phyloP scores from a whole-genome alignment of 2,888 invertebrate genomes.

The Eupithecia insigniata region DNA sequence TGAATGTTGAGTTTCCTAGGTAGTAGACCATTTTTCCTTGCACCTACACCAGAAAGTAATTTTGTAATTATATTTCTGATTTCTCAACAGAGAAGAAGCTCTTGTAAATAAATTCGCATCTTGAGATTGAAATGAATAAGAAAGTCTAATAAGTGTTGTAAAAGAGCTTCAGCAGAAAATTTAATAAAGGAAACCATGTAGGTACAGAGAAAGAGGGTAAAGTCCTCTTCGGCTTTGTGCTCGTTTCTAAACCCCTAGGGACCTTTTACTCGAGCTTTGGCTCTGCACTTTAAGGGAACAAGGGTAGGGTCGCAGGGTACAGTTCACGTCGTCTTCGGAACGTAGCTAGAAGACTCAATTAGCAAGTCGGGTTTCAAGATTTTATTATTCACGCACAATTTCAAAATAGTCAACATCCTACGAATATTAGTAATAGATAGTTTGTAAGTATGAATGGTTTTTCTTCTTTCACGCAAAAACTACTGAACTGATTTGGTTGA shows the following conservation, averaged over 20 bases:
- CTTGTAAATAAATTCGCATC: neutral
- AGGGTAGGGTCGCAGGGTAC: constrained; percentile 14
- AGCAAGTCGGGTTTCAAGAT: neutral
- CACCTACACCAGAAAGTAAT: neutral
- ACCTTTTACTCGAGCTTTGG: constrained; percentile 27
- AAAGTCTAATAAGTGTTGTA: constrained; percentile 3
- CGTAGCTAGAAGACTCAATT: constrained; percentile 5
- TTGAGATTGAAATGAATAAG: constrained; percentile 1
- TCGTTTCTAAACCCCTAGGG: constrained; percentile 18
- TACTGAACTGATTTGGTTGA: too few species aligned
- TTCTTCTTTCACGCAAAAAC: too few species aligned
- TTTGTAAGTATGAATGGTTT: too few species aligned
- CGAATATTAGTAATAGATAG: too few species aligned
- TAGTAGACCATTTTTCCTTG: neutral
- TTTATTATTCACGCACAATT: neutral
- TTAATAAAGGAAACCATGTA: constrained; percentile 27
- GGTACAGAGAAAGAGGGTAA: constrained; percentile 8
- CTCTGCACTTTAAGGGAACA: constrained; percentile 24
- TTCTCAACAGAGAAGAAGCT: constrained; percentile 3
- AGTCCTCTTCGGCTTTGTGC: constrained; percentile 23
- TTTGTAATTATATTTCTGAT: neutral
- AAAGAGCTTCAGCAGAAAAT: constrained; percentile 6
- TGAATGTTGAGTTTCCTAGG: neutral
- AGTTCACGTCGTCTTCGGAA: constrained; percentile 11
- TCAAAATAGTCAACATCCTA: neutral